Evolutionary conservation across 2,888 invertebrate species (phyloP), one percentile per base, ranked within the genome.

Genomic region (Eucera pruinosa): DNA sequence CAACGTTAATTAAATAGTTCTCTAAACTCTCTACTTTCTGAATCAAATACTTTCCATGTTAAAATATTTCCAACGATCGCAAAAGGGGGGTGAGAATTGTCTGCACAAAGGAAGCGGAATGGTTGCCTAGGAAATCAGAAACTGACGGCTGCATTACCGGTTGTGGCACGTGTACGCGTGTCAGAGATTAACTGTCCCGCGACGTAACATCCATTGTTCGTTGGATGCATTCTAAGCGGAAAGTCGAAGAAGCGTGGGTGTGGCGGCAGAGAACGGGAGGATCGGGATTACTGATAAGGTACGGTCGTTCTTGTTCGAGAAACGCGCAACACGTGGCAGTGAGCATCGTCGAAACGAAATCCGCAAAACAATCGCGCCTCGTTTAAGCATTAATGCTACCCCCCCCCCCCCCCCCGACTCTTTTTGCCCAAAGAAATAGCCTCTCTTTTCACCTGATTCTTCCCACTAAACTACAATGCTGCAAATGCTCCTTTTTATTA

Each of bases 161-260:
- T 1, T 25, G 45, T 18, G 50, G 45, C 23, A 39, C 58, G 50
- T 48, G 45, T 30, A 18, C 55, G n/a, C 41, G 57, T 43, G 62
- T 70, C 67, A 55, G 68, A 82, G 74, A 82, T 80, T 75, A 82
- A 80, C 83, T 73, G 83, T 82, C 80, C 64, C 41, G 39, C 60
- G 62, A 57, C 57, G 58, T 72, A 83, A 78, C 81, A 57, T 78
- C 81, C 67, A 83, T 83, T 83, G 82, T 82, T 74, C 47, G n/a
- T 30, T 25, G 52, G 25, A 25, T 61, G 69, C 57, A 68, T 70
- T 41, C 54, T 57, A 70, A 77, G 62, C 41, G 66, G 58, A 62
- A 70, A 71, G 69, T 67, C 68, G 60, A 68, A 71, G 55, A 50
- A 25, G 43, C 55, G 61, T 39, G 47, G n/a, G 50, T 4, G 25